A percentile compares a stretch with the other conserved stretches of the same genome.
phyloP scores from a whole-genome alignment of 2,888 invertebrate genomes.

The Polyommatus icarus region DNA sequence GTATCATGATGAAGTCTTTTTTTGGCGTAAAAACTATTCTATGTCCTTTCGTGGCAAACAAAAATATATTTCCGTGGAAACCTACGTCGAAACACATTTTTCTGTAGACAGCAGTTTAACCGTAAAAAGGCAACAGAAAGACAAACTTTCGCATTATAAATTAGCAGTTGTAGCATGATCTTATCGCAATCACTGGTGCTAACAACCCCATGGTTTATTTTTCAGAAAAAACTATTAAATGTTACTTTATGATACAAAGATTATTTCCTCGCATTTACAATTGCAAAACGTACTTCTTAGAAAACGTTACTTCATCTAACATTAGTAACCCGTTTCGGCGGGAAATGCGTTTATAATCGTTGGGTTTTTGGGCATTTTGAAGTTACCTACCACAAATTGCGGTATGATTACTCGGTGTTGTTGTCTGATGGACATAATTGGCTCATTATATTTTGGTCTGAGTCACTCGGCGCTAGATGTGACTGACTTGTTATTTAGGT shows the following conservation, averaged over 20 bases:
- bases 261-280: slow-evolving; percentile 7
- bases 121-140: too few relatives aligned
- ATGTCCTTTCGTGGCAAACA: too few relatives aligned
- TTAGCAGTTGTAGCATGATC: neutral
- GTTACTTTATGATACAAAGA: neutral
- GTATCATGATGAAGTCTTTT: too few relatives aligned
- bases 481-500: slow-evolving; percentile 66
- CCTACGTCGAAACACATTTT: too few relatives aligned
- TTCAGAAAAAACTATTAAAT: slow-evolving; percentile 5
- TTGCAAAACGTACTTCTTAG: slow-evolving; percentile 28
- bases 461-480: slow-evolving; percentile 58
- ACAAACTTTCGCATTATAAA: too few relatives aligned
- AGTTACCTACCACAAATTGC: slow-evolving; percentile 53
- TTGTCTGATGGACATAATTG: slow-evolving; percentile 65
- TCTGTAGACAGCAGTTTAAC: too few relatives aligned
- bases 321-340: slow-evolving; percentile 46
- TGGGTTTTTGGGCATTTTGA: slow-evolving; percentile 54
- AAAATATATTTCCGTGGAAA: too few relatives aligned
- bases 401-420: slow-evolving; percentile 62
- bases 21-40: too few relatives aligned
- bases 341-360: slow-evolving; percentile 75
- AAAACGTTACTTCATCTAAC: slow-evolving; percentile 18
- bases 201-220: neutral
- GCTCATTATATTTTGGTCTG: slow-evolving; percentile 59
- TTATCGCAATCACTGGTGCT: neutral